Base-by-base conservation (phyloP, 2,797 vertebrate genomes). In the Pelodytes ibericus region DNA sequence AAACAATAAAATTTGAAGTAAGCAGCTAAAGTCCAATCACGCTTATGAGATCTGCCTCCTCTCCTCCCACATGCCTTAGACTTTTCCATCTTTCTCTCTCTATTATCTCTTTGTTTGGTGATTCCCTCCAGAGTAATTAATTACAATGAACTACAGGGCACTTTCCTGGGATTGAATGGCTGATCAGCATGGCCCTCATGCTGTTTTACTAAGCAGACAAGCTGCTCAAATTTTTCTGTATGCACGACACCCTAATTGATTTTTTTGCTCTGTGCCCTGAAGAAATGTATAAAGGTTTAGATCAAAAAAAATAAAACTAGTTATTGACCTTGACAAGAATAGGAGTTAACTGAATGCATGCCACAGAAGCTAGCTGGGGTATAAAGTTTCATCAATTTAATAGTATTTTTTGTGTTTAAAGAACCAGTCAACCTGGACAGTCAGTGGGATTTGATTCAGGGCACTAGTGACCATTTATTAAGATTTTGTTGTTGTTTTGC, bases 51-150 rank as follows among this genome's bases (percentile, higher is more conserved):
- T 63, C 47, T 29, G 31, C 64, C 63, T 74, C 41, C 29, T 68
- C 58, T 63, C 64, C 77, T 69, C 71, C 64, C 49, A 69, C 77
- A 33, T 56, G 26, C 71, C 69, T 63, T 79, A 36, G 41, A 79
- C 47, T 63, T 63, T 79, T 20, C 64, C 25, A 67, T 78, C 22
- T 25, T 56, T 74, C 59, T 62, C 51, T 71, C 27, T 63, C 58
- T 67, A 73, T 79, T 74, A 79, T 79, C 56, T 79, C 44, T 33
- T 29, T 22, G 26, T 68, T 69, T 24, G n/a, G 71, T 51, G 57
- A 73, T 79, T 79, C 71, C 71, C 77, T 74, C 49, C 59, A 27
- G 77, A 79, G 77, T 74, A 73, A 79, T 79, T 79, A 79, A 79
- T 74, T 73, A 73, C 58, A 31, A 57, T 74, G 64, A 79, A 69